Percentiles rank a stretch among this genome's conserved stretches.
These are phyloP conservation scores for Andinoacara biseriatus DNA, from an alignment of 2,113 vertebrate genomes.

Conservation along the genomic window DNA sequence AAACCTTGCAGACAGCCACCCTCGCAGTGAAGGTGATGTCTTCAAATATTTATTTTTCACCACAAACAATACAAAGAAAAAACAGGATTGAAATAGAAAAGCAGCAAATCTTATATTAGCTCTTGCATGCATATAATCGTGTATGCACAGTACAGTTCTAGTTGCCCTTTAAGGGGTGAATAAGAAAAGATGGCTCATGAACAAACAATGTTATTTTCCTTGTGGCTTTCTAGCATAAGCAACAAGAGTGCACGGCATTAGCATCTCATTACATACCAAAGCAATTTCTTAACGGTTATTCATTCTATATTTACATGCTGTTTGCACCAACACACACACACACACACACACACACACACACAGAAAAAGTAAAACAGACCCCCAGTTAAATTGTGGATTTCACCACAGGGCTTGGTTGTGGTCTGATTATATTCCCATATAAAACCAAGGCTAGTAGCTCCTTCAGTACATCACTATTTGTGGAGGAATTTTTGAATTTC, in stretches of 20 bases:
- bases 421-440: too few species aligned
- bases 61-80: not conserved
- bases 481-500: not conserved
- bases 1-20: not conserved
- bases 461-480: not conserved
- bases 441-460: too few species aligned
- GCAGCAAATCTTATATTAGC: not conserved
- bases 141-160: not conserved
- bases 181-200: not conserved
- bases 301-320: not conserved
- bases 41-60: not conserved
- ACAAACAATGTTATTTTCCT: not conserved
- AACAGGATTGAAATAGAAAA: not conserved
- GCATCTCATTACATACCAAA: not conserved
- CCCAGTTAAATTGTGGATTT: too few species aligned
- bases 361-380: too few species aligned
- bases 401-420: too few species aligned
- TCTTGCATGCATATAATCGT: not conserved
- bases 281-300: not conserved
- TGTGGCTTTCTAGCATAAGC: not conserved
- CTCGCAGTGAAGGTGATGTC: not conserved
- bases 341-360: not conserved
- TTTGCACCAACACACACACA: not conserved
- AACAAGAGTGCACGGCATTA: not conserved
- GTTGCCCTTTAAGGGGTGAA: not conserved